Evolutionary conservation across 2,113 vertebrate genomes (phyloP).

Genomic region (Pan paniscus): DNA sequence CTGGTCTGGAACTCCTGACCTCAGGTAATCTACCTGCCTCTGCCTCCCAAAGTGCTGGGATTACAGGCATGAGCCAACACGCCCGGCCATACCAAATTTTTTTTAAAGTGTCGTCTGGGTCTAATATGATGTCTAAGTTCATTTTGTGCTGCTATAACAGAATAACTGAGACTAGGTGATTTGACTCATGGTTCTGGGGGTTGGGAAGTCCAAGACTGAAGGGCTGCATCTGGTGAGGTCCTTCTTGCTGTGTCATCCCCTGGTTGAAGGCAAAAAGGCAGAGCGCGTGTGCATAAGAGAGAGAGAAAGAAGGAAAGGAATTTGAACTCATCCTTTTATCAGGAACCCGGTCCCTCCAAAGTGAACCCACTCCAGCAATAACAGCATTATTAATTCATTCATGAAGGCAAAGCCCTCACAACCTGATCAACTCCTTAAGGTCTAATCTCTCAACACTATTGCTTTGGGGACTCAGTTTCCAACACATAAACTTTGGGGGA

Average conservation of each 20-base stretch:
- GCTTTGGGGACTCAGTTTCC: background rate
- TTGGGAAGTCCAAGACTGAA: background rate
- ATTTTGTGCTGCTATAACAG: background rate
- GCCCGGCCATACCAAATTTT: background rate
- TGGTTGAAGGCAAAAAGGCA: background rate
- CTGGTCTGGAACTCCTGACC: too few species aligned
- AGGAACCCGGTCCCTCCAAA: background rate
- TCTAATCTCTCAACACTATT: background rate
- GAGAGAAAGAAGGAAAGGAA: background rate
- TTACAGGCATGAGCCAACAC: too few species aligned
- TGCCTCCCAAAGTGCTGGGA: too few species aligned
- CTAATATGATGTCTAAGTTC: background rate
- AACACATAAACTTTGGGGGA: background rate
- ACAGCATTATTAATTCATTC: background rate
- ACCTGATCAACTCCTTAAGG: background rate
- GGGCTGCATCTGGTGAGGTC: background rate
- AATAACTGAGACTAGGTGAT: background rate
- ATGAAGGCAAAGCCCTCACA: background rate
- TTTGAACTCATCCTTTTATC: background rate
- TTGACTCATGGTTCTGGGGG: background rate
- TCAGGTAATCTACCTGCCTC: too few species aligned
- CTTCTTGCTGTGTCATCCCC: background rate
- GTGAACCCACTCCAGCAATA: background rate
- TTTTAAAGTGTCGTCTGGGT: background rate
- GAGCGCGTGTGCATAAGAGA: background rate